These are phyloP conservation scores for Megaleporinus macrocephalus DNA, from an alignment of 2,113 vertebrate genomes.

Conservation along the genomic window DNA sequence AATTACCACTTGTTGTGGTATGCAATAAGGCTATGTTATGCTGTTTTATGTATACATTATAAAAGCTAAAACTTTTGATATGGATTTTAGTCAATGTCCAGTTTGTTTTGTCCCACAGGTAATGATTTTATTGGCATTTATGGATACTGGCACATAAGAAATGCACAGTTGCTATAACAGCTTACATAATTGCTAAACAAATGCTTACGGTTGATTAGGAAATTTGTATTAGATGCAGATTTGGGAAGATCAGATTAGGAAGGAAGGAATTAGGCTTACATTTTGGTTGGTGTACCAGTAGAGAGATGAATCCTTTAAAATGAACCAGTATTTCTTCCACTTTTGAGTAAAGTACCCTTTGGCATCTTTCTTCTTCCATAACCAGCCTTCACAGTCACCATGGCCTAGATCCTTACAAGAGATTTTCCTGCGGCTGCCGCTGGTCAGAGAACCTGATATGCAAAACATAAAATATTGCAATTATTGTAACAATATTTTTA, in stretches of 20 bases:
- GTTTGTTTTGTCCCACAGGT: no score
- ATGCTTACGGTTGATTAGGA: neutral
- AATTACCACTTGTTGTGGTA: no score
- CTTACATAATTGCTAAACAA: no score
- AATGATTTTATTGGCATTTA: no score
- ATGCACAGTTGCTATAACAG: no score
- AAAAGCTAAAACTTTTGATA: no score
- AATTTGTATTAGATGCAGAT: neutral
- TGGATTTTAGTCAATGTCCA: no score
- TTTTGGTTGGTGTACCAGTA: slow-evolving; percentile 88
- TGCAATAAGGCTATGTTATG: no score
- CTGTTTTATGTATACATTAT: no score
- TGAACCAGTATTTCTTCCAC: slow-evolving; percentile 88
- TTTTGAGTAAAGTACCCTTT: slow-evolving; percentile 84
- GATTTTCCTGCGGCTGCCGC: slow-evolving; percentile 79
- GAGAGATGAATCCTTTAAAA: slow-evolving; percentile 82
- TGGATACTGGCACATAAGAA: no score
- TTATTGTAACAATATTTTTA: no score
- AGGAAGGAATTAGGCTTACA: slow-evolving; percentile 66
- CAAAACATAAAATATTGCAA: neutral
- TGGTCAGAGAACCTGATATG: slow-evolving; percentile 72
- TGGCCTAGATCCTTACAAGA: slow-evolving; percentile 84
- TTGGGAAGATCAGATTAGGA: neutral
- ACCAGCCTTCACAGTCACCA: slow-evolving; percentile 82
- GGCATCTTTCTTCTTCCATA: slow-evolving; percentile 86